phyloP scores from a whole-genome alignment of 2,888 invertebrate genomes.

The Nineta flava region DNA sequence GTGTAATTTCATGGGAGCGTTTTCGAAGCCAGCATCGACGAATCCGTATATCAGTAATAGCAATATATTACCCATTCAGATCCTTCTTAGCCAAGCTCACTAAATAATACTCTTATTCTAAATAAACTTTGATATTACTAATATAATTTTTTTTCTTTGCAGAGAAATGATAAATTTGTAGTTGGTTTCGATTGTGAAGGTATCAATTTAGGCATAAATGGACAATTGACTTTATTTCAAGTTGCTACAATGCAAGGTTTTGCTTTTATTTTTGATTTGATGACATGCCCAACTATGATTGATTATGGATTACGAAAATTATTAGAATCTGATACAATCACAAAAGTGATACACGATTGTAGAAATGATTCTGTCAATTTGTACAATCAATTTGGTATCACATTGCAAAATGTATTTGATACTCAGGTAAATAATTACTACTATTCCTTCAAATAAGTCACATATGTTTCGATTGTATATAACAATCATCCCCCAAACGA shows the following conservation, averaged over 20 bases:
- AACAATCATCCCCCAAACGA: too few species aligned
- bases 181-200: constrained; percentile 88
- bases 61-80: too few species aligned
- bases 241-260: constrained; percentile 69
- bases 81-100: too few species aligned
- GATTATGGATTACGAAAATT: constrained; percentile 65
- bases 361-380: constrained; percentile 81
- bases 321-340: constrained; percentile 62
- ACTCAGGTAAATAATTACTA: constrained; percentile 60
- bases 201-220: constrained; percentile 77
- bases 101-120: neutral
- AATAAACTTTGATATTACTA: neutral
- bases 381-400: constrained; percentile 70
- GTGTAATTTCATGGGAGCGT: too few species aligned
- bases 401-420: constrained; percentile 74
- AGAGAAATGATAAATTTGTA: constrained; percentile 31
- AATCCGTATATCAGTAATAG: too few species aligned
- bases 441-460: too few species aligned
- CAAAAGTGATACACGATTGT: constrained; percentile 86
- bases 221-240: constrained; percentile 73
- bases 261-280: constrained; percentile 75
- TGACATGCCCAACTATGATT: constrained; percentile 67
- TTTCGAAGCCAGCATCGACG: too few species aligned
- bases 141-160: neutral
- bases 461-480: neutral